Conservation (phyloP, 2,113 vertebrate species). For the Hippocampus barbouri region DNA sequence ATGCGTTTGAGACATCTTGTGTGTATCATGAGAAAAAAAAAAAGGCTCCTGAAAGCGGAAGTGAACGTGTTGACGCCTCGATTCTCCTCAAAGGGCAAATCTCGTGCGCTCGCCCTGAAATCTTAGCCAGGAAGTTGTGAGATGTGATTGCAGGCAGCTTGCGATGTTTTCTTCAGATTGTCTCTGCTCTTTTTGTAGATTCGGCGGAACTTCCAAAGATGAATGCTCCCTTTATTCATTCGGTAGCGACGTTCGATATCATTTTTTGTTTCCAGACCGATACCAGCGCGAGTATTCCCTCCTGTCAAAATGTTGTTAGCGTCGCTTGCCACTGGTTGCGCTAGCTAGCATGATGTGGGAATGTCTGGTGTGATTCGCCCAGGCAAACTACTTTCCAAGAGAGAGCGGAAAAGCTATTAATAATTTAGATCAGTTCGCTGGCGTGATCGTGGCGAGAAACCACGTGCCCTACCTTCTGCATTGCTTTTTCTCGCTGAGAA, state of each 20-base stretch:
- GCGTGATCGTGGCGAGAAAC: background rate
- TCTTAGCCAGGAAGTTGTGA: background rate
- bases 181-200: background rate
- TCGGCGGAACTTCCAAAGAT: background rate
- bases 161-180: background rate
- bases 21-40: background rate
- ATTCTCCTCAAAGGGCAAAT: background rate
- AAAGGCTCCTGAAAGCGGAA: conserved; percentile 46
- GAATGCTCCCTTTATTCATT: background rate
- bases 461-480: background rate
- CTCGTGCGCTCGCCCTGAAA: background rate
- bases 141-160: background rate
- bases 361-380: background rate
- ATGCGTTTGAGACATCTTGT: background rate
- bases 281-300: too few relatives aligned
- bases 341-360: background rate
- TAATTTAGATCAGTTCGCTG: background rate
- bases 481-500: background rate
- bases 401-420: background rate
- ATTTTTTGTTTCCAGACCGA: background rate
- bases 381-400: background rate
- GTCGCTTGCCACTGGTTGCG: background rate
- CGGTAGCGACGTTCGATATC: background rate
- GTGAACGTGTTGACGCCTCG: conserved; percentile 18
- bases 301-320: background rate